Base-by-base conservation (phyloP, 2,888 invertebrate genomes). In the Nesidiocoris tenuis region DNA sequence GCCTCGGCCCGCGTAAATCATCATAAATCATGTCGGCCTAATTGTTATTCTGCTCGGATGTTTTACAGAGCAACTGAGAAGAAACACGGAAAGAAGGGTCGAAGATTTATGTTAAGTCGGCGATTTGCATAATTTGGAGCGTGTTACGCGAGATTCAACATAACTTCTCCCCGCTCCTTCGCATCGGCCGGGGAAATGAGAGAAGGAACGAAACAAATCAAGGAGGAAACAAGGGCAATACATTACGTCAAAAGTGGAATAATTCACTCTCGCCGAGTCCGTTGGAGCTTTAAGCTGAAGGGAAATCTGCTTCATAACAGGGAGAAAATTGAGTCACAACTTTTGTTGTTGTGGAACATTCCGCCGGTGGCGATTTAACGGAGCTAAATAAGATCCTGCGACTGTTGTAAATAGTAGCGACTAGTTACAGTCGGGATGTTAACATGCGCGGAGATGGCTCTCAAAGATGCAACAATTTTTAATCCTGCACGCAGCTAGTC, bases 101-200 rank as follows among this genome's bases (percentile, higher is more conserved):
- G 21, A 19, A 39, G 65, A 65, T 65, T 65, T 65, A 65, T 65
- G 65, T 65, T 39, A 65, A 39, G 65, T 39, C 39, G 24, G 25
- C 65, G 39, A 39, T 25, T 65, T 39, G 65, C 24, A 65, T 65
- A 39, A 65, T 65, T 65, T 17, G 39, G 39, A 65, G 65, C 39
- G 2, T 65, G 19, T 39, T 39, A 39, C 39, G 19, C 39, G 65
- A 65, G 39, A 39, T 65, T 24, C 24, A 19, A 18, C 65, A 17
- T 63, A 63, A 63, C 21, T 63, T 23, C 63, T 5, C n/a, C 23
- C 16, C n/a, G 22, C 19, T 2, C 22, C 63, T 22, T n/a, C n/a
- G 39, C 39, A 39, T 39, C 12, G 39, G 39, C 39, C 39, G 12
- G 39, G 39, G 39, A 39, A 39, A 39, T 39, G 39, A 39, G 39